Base-by-base conservation (phyloP, 2,888 invertebrate species). In the Lochmaea capreae region DNA sequence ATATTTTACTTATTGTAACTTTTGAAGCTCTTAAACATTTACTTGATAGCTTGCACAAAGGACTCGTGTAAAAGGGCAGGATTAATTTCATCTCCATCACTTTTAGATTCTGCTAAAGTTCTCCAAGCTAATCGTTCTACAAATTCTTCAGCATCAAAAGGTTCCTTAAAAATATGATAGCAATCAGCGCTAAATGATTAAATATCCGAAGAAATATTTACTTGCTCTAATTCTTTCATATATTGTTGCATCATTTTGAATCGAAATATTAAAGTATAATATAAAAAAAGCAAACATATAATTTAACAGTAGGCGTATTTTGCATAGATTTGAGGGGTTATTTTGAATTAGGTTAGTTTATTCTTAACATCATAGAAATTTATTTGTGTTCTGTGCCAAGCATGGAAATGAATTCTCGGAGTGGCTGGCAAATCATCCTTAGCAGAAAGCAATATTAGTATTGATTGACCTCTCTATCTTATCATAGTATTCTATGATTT, bases 111-210 rank as follows among this genome's bases (percentile, higher is more conserved):
- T 59, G 91, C 92, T 85, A 96, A 95, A 65, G 97, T 96, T 80
- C 97, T 91, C 93, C 98, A 97, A 54, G 98, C 98, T 84, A 99
- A 90, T 71, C 98, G 91, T 86, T 99, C 99, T 1, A 99, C 97
- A 89, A 99, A 99, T 86, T 98, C 98, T 84, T 97, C 96, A 12
- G 97, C 94, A 89, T 98, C 97, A 86, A 98, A 99, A 0, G 98
- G 97, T 85, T 98, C 98, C 97, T 99, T 82, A 71, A 88, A 87
- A 57, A 39, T 65, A 18, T 10, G 52, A 59, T 57, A 52, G 43
- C 63, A 62, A 18, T 14, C 33, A 71, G 16, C 9, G 18, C 9
- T 18, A 16, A 52, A 14, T 52, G 42, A 2, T 65, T 57, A 59
- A 67, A 3, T 62, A 58, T 65, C 1, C 14, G 70, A 42, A n/a